Percentiles rank a stretch among this genome's conserved stretches.
Evolutionary conservation across 1,140 invertebrate species (phyloP).

Genomic region (Lepidurus arcticus): DNA sequence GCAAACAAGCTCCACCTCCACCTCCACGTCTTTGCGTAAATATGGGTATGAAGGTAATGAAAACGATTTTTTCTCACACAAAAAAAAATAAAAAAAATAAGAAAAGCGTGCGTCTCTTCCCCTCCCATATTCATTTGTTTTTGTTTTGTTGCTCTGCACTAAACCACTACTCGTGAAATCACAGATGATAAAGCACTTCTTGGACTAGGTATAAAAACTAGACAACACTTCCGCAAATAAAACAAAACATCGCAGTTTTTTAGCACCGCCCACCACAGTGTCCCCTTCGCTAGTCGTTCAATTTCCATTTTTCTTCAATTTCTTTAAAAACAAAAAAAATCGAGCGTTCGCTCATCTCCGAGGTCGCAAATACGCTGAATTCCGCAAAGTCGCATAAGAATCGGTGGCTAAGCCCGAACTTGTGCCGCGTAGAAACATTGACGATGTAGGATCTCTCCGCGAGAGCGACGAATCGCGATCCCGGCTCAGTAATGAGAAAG

Average conservation of each 20-base stretch:
- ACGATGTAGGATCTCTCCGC: neutral
- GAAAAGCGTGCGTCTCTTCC: neutral
- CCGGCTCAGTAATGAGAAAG: neutral
- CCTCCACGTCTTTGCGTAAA: neutral
- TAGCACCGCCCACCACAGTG: neutral
- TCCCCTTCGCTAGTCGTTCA: neutral
- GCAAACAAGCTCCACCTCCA: neutral
- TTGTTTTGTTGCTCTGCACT: neutral
- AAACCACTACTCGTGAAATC: slow-evolving; percentile 4
- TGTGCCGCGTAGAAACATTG: neutral
- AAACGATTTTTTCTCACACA: neutral
- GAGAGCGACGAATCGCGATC: neutral
- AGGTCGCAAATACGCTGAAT: slow-evolving; percentile 28
- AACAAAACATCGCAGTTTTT: neutral
- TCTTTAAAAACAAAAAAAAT: no score
- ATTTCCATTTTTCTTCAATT: no score
- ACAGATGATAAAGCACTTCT: slow-evolving; percentile 22
- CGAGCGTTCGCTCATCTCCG: neutral
- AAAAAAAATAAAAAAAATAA: neutral
- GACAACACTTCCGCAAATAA: neutral
- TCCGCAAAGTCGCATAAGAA: slow-evolving; percentile 30
- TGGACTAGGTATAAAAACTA: slow-evolving; percentile 18
- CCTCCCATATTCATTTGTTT: neutral
- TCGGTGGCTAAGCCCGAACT: neutral
- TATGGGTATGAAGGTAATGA: neutral